Evolutionary conservation across 2,888 invertebrate species (phyloP).

Genomic region (Acanthoscelides obtectus): DNA sequence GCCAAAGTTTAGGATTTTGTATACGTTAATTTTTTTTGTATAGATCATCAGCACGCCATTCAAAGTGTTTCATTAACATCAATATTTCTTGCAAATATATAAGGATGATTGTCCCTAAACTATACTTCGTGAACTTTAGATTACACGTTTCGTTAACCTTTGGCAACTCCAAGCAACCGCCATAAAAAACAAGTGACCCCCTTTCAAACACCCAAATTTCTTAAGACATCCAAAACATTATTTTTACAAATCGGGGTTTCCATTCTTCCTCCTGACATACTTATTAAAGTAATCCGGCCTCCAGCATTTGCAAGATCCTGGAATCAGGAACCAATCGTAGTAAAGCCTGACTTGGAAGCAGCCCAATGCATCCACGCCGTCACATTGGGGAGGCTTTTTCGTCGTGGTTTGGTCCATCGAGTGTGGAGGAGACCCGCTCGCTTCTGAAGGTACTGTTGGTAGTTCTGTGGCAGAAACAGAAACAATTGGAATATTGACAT

Average conservation of each 20-base stretch:
- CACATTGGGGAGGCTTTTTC: constrained; percentile 67
- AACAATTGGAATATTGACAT: no score
- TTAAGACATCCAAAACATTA: neutral
- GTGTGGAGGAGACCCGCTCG: constrained; percentile 56
- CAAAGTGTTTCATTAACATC: no score
- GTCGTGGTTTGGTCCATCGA: constrained; percentile 47
- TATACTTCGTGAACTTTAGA: no score
- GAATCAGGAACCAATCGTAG: constrained; percentile 93
- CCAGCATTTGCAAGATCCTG: constrained; percentile 93
- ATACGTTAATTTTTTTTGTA: no score
- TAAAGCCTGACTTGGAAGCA: constrained; percentile 89
- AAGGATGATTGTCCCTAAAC: no score
- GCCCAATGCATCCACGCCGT: constrained; percentile 83
- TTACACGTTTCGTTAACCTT: no score
- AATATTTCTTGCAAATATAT: no score
- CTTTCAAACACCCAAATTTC: neutral
- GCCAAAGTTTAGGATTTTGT: no score
- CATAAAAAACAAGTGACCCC: neutral
- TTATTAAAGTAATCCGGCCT: constrained; percentile 85
- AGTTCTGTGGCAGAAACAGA: constrained; percentile 57
- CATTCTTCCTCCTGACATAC: constrained; percentile 70
- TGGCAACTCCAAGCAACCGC: no score
- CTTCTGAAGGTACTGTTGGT: constrained; percentile 71
- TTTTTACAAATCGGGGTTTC: constrained; percentile 5
- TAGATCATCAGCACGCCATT: no score